Evolutionary conservation across 2,113 vertebrate species (phyloP).

Genomic region (Rousettus leschenaultii): DNA sequence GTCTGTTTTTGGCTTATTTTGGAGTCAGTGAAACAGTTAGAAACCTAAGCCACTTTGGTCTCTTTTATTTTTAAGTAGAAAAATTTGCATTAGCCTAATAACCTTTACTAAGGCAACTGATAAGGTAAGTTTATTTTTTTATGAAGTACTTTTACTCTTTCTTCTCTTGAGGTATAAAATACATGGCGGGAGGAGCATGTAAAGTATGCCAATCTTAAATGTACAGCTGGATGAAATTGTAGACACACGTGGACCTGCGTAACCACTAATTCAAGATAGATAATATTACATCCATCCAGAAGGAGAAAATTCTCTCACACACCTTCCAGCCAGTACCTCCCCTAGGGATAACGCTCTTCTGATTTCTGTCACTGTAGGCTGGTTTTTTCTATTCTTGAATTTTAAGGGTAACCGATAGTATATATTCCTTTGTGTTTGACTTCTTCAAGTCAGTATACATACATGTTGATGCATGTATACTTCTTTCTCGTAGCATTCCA

Average conservation of each 20-base stretch:
- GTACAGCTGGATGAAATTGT: neutral
- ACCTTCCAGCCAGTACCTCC: neutral
- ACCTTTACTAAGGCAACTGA: neutral
- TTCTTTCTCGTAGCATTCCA: neutral
- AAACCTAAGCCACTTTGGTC: neutral
- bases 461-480: neutral
- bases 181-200: neutral
- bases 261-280: neutral
- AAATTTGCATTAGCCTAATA: neutral
- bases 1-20: neutral
- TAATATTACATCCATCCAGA: neutral
- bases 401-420: neutral
- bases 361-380: neutral
- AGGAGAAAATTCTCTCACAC: neutral
- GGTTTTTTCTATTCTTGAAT: neutral
- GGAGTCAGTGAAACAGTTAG: neutral
- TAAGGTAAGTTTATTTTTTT: constrained; percentile 3
- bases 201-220: neutral
- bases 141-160: constrained; percentile 6
- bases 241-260: neutral
- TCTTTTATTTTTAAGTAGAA: constrained; percentile 11
- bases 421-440: neutral
- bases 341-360: neutral
- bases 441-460: neutral
- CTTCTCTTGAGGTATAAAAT: neutral